Evolutionary conservation across 2,113 vertebrate genomes (phyloP), one percentile per base, ranked within the genome.

Genomic region (Glaucidium brasilianum): DNA sequence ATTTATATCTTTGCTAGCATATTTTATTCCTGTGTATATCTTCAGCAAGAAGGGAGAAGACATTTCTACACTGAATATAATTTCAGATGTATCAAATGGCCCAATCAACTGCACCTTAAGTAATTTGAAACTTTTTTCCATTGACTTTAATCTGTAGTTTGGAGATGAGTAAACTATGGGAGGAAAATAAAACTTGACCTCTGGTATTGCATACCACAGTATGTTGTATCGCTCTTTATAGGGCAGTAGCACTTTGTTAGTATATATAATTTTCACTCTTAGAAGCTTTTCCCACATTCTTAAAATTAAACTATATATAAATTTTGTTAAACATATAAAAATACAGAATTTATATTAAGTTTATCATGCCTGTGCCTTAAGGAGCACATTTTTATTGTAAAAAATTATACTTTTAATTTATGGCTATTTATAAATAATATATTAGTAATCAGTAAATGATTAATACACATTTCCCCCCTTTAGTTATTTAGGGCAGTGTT

Each of bases 381-480:
- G 84, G 79, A 97, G 76, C 30, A 85, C 23, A 87, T 74, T 95
- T 95, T 67, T 77, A 49, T 52, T 92, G 49, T 64, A 92, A 96
- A 77, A 96, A 77, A 96, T 67, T 63, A 19, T 32, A 56, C 35
- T 91, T 96, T 92, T 94, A 86, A 55, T 73, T 94, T 92, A 37
- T 52, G 45, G 43, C 22, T 52, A 19, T 55, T 96, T 97, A 87
- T 92, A 97, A 97, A 85, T 97, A 96, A 95, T 97, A 95, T 93
- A 97, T 97, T 96, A 94, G 96, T 97, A 97, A 98, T 98, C 97
- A 97, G 92, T 97, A 94, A 97, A 98, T 97, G 80, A 97, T 98
- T 97, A 97, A 97, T 95, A 96, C 52, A 92, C 75, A 90, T 96
- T 97, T 92, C 68, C 73, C 81, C 91, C 85, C 67, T 81, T 81